Conservation (phyloP, 2,888 invertebrate species). For the Atethmia centrago region DNA sequence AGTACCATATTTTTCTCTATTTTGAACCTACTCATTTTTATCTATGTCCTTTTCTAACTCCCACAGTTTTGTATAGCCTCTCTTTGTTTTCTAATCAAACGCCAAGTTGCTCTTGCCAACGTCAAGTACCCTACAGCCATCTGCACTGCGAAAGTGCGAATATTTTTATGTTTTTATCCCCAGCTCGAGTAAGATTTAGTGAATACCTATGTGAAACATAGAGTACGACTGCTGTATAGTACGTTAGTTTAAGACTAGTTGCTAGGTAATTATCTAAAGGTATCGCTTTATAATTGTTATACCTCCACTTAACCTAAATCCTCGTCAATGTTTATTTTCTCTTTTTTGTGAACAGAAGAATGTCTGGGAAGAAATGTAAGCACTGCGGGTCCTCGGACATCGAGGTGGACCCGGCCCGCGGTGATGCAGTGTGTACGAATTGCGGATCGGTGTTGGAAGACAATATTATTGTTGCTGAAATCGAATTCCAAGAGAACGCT, state of each 20-base stretch:
- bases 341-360: conserved; percentile 63
- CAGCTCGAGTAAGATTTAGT: not conserved
- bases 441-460: conserved; percentile 99
- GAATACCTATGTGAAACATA: conserved; percentile 5
- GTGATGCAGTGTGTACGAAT: conserved; percentile 98
- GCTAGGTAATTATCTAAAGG: conserved; percentile 8
- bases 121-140: conserved; percentile 15
- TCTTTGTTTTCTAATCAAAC: conserved; percentile 8
- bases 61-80: not conserved
- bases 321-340: conserved; percentile 40
- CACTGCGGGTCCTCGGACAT: conserved; percentile 97
- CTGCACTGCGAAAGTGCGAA: conserved; percentile 28
- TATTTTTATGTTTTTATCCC: conserved; percentile 31
- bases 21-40: not conserved
- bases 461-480: conserved; percentile 98
- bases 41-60: conserved; percentile 13
- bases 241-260: conserved; percentile 4
- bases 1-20: not conserved
- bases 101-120: conserved; percentile 9
- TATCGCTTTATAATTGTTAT: not conserved
- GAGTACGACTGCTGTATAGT: not conserved
- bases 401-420: conserved; percentile 98
- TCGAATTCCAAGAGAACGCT: conserved; percentile 98
- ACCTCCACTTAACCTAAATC: conserved; percentile 49
- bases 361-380: conserved; percentile 94